Percentiles rank a stretch among this genome's conserved stretches.
Conservation (phyloP, 2,113 vertebrate genomes). For the Phocoena sinus region DNA sequence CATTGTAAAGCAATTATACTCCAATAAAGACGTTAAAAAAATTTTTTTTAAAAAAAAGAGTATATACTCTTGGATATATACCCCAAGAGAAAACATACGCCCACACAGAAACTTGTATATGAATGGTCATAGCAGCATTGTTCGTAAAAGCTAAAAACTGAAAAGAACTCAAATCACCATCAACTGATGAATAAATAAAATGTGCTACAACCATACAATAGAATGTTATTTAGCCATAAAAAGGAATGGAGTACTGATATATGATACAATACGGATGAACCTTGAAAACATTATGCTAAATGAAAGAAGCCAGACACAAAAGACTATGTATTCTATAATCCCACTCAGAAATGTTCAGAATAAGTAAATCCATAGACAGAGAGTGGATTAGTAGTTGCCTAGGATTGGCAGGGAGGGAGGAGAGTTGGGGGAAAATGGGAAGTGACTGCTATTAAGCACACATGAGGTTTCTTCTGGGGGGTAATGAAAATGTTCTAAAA, state of each 20-base stretch:
- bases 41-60: neutral
- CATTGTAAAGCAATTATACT: no score
- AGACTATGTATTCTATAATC: neutral
- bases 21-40: no score
- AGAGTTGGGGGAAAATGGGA: neutral
- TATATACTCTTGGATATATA: neutral
- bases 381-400: neutral
- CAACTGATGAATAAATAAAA: neutral
- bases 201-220: neutral
- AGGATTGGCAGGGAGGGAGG: no score
- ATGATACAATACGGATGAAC: neutral
- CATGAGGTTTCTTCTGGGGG: neutral
- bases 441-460: neutral
- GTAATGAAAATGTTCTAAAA: constrained; percentile 12
- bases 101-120: neutral
- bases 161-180: neutral
- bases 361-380: neutral
- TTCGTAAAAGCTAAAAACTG: neutral
- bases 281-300: neutral
- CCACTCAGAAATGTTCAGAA: neutral
- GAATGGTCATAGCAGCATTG: neutral
- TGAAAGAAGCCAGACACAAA: constrained; percentile 14
- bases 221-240: neutral
- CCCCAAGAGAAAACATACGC: neutral
- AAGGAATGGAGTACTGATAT: neutral